phyloP scores from a whole-genome alignment of 2,797 vertebrate genomes.

The Chrosomus eos region DNA sequence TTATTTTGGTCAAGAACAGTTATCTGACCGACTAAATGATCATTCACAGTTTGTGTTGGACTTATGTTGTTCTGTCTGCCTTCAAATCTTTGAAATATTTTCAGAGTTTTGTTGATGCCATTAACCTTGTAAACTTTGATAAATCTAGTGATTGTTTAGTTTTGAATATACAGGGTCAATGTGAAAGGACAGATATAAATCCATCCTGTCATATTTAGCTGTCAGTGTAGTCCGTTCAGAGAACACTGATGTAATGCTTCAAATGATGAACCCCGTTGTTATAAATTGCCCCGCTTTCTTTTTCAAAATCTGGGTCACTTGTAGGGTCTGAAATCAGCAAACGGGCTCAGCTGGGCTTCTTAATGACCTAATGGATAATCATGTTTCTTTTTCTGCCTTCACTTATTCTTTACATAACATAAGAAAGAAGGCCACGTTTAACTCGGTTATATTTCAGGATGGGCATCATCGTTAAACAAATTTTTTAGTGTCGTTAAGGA shows the following conservation, averaged over 20 bases:
- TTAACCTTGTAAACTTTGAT: neutral
- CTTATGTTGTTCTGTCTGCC: neutral
- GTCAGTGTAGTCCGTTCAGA: neutral
- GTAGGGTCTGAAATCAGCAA: conserved; percentile 12
- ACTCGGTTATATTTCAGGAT: neutral
- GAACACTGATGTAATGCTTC: conserved; percentile 20
- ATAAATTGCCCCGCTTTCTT: conserved; percentile 28
- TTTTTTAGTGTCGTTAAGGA: conserved; percentile 5
- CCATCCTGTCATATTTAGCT: neutral
- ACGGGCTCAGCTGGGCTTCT: conserved; percentile 10
- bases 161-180: neutral
- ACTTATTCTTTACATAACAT: neutral
- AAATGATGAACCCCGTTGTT: conserved; percentile 43
- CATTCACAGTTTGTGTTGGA: neutral
- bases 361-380: conserved; percentile 9
- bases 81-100: neutral
- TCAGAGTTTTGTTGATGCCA: neutral
- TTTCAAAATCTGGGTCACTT: conserved; percentile 43
- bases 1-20: neutral
- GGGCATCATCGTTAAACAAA: conserved; percentile 17
- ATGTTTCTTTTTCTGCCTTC: neutral
- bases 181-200: neutral
- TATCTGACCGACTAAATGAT: neutral
- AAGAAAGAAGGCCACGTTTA: neutral
- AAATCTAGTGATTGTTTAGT: conserved; percentile 7